Base-by-base conservation (phyloP, 2,113 vertebrate genomes). In the Telmatochromis brichardi region DNA sequence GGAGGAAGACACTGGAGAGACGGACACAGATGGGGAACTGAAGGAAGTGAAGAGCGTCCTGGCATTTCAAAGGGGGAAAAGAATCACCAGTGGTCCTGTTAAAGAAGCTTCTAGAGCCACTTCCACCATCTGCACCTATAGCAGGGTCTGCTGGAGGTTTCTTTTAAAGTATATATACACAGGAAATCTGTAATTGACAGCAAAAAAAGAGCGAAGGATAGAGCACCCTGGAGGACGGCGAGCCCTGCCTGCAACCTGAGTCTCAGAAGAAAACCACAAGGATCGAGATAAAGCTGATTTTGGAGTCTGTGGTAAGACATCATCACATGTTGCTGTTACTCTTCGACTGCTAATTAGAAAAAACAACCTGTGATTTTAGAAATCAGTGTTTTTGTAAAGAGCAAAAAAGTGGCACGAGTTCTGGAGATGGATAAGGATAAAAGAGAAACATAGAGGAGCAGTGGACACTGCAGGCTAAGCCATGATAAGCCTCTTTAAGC, bases 401-500 rank as follows among this genome's bases (percentile, higher is more conserved):
- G 26, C 3, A 51, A 19, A 54, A 28, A 1, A 42, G 28, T 68
- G 33, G 54, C 47, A 47, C 7, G 17, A 79, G 68, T 35, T 45
- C 19, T 1, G 11, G 58, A 37, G 65, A 19, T 51, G 28, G 57
- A 26, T 23, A 23, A 19, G 45, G 28, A 86, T n/a, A 33, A 85
- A 35, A 58, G 78, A 78, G 5, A 78, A 78, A 78, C 2, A 28
- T 2, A 51, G 73, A 23, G 37, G 71, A 87, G 90, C 86, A 21
- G 86, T 35, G 81, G 88, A 55, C 78, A 57, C 14, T 65, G 71
- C 10, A 14, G 84, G 79, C 42, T 88, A 89, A 92, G 80, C 87
- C 80, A 78, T 5, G 63, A 87, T 94, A 93, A 95, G 86, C 93
- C 90, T 86, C 90, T 94, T 90, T 87, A 89, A 93, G 89, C 86